Conservation (phyloP, 35 echinoderm and acorn worm genomes). For the Lytechinus variegatus region DNA sequence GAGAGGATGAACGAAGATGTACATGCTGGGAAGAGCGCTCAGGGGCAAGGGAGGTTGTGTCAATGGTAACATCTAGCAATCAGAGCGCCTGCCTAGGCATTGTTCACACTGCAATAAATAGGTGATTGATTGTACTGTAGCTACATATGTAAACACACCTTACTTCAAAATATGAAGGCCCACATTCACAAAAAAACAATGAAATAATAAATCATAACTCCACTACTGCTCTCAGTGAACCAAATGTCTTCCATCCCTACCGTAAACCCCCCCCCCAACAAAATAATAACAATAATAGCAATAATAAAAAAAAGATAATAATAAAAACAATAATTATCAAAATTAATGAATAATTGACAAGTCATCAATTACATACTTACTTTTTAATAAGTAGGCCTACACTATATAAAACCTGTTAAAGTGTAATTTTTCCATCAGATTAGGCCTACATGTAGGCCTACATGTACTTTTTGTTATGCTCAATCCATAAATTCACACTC, state of each 20-base stretch:
- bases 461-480: not conserved
- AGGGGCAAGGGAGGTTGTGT: not conserved
- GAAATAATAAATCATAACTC: not conserved
- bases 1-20: not conserved
- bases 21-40: not conserved
- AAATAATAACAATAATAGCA: too few relatives aligned
- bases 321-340: too few relatives aligned
- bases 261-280: not conserved
- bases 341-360: too few relatives aligned
- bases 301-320: too few relatives aligned
- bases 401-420: too few relatives aligned
- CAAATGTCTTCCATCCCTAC: not conserved
- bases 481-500: too few relatives aligned
- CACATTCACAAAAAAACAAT: not conserved
- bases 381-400: too few relatives aligned
- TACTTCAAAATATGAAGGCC: not conserved
- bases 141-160: not conserved
- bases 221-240: not conserved
- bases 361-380: too few relatives aligned
- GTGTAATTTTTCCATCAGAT: too few relatives aligned
- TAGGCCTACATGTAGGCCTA: not conserved
- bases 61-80: not conserved
- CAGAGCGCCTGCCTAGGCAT: not conserved
- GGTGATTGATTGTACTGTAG: not conserved
- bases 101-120: not conserved